Conservation (phyloP, 2,888 invertebrate species). For the Aphrophora alni region DNA sequence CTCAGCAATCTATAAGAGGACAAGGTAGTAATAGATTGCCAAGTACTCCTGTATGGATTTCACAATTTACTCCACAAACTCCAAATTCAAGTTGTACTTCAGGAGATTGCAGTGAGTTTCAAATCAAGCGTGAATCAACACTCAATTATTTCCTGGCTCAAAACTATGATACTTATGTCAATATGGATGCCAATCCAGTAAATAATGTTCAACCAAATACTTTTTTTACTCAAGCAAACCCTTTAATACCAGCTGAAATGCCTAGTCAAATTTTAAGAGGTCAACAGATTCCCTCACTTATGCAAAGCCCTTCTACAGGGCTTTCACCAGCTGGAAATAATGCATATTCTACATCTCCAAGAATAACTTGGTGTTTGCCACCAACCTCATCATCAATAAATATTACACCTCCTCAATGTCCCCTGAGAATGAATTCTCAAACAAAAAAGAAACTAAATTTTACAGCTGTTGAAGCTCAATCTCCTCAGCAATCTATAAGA, state of each 20-base stretch:
- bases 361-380: constrained; percentile 23
- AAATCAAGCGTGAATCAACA: too few species aligned
- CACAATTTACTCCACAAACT: constrained; percentile 16
- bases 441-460: constrained; percentile 12
- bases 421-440: constrained; percentile 6
- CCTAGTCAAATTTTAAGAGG: not conserved
- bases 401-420: not conserved
- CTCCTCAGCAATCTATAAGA: constrained; percentile 6
- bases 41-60: not conserved
- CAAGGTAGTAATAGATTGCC: not conserved
- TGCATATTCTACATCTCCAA: constrained; percentile 17
- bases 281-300: not conserved
- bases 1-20: constrained; percentile 12
- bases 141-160: too few species aligned
- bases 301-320: constrained; percentile 16
- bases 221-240: not conserved
- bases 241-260: not conserved
- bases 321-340: not conserved
- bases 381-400: not conserved
- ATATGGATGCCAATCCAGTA: not conserved
- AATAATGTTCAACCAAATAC: constrained; percentile 20
- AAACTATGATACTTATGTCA: not conserved
- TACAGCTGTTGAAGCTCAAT: not conserved
- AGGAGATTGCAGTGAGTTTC: too few species aligned
- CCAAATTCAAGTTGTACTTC: not conserved